A percentile compares a stretch with the other conserved stretches of the same genome.
Evolutionary conservation across 2,113 vertebrate species (phyloP).

Genomic region (Noturus placidus): DNA sequence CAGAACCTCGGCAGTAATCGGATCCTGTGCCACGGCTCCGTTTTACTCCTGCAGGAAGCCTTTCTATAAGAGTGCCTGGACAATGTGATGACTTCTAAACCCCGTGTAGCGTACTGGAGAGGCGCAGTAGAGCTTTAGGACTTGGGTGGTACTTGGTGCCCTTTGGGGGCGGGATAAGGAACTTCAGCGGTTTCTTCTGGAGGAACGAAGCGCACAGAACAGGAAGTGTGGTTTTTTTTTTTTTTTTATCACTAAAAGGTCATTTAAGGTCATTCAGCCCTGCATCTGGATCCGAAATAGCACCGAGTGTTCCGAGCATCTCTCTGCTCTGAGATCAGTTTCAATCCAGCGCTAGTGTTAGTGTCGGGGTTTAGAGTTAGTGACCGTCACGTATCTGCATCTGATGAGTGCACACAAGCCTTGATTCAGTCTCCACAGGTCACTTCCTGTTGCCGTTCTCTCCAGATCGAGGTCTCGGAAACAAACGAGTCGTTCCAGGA

Average conservation of each 20-base stretch:
- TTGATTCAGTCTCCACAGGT: slow-evolving; percentile 72
- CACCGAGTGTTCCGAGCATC: background rate
- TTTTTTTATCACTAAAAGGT: background rate
- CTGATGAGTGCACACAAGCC: slow-evolving; percentile 63
- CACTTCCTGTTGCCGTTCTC: slow-evolving; percentile 69
- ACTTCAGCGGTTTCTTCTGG: background rate
- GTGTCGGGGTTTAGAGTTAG: background rate
- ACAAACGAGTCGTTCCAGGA: background rate
- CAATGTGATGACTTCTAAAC: background rate
- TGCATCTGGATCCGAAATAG: background rate
- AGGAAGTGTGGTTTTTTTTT: too few relatives aligned
- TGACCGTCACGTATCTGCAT: background rate
- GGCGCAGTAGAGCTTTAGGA: background rate
- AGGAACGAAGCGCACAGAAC: background rate
- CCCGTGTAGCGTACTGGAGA: background rate
- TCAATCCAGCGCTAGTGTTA: background rate
- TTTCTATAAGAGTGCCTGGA: background rate
- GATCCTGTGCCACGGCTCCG: background rate
- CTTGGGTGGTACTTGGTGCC: background rate
- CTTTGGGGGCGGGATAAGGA: background rate
- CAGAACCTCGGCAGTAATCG: slow-evolving; percentile 7
- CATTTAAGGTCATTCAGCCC: background rate
- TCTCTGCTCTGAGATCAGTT: background rate
- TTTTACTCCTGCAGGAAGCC: background rate
- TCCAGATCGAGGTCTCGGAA: slow-evolving; percentile 37